Evolutionary conservation across 2,888 invertebrate species (phyloP), one percentile per base, ranked within the genome.

Genomic region (Stegophylla sp.): DNA sequence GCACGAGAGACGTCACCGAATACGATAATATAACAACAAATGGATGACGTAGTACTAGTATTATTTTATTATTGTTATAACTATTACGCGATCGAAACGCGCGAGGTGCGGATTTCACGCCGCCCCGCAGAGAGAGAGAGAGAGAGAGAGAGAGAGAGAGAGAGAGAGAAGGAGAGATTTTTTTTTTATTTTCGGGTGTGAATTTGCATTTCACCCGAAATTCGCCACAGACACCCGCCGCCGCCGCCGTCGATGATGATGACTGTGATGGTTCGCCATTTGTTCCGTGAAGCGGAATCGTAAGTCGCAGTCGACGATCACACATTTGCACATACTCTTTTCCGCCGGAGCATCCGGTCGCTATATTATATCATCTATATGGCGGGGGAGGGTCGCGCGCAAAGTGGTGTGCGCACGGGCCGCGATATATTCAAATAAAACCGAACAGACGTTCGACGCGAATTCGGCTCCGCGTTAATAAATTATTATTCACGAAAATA

Each of bases 401-500:
- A 23, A 56, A 10, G 15, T 7, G 13, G 9, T 2, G 23, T 10
- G 9, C 15, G 28, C 15, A 20, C 20, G 3, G 5, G 23, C 34
- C 51, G 63, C 63, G 74, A 77, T 77, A 69, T 77, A 77, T 77
- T 77, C 77, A 45, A 77, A 77, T 77, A 69, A 74, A 69, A 69
- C 77, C 77, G 45, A 77, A 77, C 77, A 77, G 69, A 77, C 77
- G 77, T 69, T 77, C 77, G 5, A 77, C 69, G 69, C 77, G 77
- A 59, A 69, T 77, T 77, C 69, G 67, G 28, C 28, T 26, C 34
- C 13, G 61, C 59, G 77, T 69, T 59, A 77, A 77, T 77, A 77
- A 77, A 77, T 77, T 77, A 77, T 77, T 77, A 77, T 77, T 77
- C 67, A 45, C 63, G 34, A 23, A 53, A 34, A 51, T 13, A 71